These are phyloP conservation scores for Scatophagus argus DNA, from an alignment of 2,113 vertebrate genomes.

Conservation along the genomic window DNA sequence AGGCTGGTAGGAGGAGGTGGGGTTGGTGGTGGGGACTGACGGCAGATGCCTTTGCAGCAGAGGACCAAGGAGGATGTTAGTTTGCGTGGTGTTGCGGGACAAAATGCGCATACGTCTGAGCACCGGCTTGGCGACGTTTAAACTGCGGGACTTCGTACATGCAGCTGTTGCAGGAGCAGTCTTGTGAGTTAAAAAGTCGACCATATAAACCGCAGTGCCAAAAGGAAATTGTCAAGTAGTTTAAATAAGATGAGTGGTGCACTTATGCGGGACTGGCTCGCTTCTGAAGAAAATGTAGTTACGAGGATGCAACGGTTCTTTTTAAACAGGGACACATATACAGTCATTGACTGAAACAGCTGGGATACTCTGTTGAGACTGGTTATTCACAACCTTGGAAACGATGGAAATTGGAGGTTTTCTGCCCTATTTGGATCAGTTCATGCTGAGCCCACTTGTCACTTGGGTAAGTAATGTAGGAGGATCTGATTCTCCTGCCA, in stretches of 20 bases:
- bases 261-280: background rate
- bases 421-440: slow-evolving; percentile 71
- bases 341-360: background rate
- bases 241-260: slow-evolving; percentile 15
- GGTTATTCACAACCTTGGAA: background rate
- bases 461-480: slow-evolving; percentile 77
- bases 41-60: slow-evolving; percentile 77
- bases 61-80: slow-evolving; percentile 53
- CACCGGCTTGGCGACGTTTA: background rate
- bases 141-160: background rate
- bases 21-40: background rate
- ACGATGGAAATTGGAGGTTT: slow-evolving; percentile 77
- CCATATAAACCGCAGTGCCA: background rate
- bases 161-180: background rate
- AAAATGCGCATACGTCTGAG: slow-evolving; percentile 28
- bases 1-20: slow-evolving; percentile 8
- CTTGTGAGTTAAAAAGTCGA: background rate
- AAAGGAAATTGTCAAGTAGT: slow-evolving; percentile 29
- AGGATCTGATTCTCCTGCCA: background rate
- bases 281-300: background rate
- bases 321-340: too few species aligned
- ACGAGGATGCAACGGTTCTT: too few species aligned
- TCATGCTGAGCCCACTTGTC: slow-evolving; percentile 83
- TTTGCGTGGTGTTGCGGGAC: slow-evolving; percentile 39
- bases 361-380: slow-evolving; percentile 14